Evolutionary conservation across 2,113 vertebrate species (phyloP), one percentile per base, ranked within the genome.

Genomic region (Cygnus atratus): DNA sequence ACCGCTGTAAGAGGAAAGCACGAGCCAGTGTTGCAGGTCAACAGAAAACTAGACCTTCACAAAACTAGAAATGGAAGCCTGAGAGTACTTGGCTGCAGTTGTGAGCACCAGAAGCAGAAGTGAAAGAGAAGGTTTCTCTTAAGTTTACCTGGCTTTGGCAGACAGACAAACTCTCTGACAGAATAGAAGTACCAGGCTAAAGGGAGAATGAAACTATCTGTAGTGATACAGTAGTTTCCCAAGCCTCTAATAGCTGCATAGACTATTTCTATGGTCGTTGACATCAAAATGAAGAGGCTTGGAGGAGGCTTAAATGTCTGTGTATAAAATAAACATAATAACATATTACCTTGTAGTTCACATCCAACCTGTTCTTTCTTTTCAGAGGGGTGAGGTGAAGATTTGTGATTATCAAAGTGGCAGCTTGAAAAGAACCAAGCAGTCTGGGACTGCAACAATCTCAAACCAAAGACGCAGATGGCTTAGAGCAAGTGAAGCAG

Each of bases 1-100:
- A 99, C 8, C 29, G 65, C 99, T 99, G 97, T 4, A 39, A 79
- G 63, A 80, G 72, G 13, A 52, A 48, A 74, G 4, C 1, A 17
- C 7, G 19, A 39, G 54, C 13, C 29, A 44, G 13, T 1, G 5
- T 8, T 67, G 50, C 57, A 41, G 54, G 58, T 10, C 46, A 48
- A 48, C 46, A 48, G 46, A 22, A 48, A 48, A 48, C 1, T 37
- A 44, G 62, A 75, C 52, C 52, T 66, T 43, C 41, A 31, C 26
- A 16, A 55, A 71, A 13, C 9, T 9, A 74, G 33, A 54, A 70
- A 18, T 20, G 31, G 67, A 29, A 67, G n/a, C 9, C 37, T 70
- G 52, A 28, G 12, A 0, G 6, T 4, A 16, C 3, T 15, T 24
- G 16, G 41, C 1, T 24, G 35, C 13, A 26, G 14, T 22, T 33